Percentiles rank a stretch among this genome's conserved stretches.
Evolutionary conservation across 2,888 invertebrate species (phyloP).

Genomic region (Acleris holmiana): DNA sequence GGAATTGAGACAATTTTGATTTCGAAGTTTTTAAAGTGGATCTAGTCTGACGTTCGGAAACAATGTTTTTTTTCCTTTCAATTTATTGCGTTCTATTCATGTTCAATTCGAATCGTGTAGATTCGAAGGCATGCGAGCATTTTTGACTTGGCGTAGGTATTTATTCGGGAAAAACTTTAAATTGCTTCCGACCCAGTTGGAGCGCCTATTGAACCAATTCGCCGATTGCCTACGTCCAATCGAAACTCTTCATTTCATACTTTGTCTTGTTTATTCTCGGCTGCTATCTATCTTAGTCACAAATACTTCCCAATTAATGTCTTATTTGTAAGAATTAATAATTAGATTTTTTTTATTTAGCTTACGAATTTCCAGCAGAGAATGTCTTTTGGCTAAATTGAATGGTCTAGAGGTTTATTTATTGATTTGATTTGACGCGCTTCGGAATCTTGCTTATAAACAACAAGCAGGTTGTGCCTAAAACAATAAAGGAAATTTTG

Average conservation of each 20-base stretch:
- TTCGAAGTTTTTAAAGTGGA: background rate
- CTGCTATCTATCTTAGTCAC: slow-evolving; percentile 36
- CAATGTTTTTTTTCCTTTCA: slow-evolving; percentile 38
- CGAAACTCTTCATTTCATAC: slow-evolving; percentile 59
- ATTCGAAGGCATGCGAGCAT: slow-evolving; percentile 58
- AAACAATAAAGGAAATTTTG: too few relatives aligned
- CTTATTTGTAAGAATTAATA: too few relatives aligned
- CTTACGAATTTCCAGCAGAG: too few relatives aligned
- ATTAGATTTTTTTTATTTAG: too few relatives aligned
- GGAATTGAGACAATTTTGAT: too few relatives aligned
- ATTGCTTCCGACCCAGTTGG: slow-evolving; percentile 79
- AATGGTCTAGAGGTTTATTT: too few relatives aligned
- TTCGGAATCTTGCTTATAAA: background rate
- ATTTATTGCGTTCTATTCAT: slow-evolving; percentile 43
- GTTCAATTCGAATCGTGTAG: slow-evolving; percentile 56
- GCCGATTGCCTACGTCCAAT: slow-evolving; percentile 65
- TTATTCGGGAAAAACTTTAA: slow-evolving; percentile 81
- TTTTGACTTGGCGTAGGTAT: slow-evolving; percentile 70
- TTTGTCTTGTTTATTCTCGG: slow-evolving; percentile 48
- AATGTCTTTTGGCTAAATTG: too few relatives aligned
- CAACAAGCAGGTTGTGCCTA: background rate
- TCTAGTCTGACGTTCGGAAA: background rate
- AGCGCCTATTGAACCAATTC: slow-evolving; percentile 71
- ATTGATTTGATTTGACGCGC: background rate
- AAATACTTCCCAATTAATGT: background rate